A percentile compares a stretch with the other conserved stretches of the same genome.
Conservation (phyloP, 2,113 vertebrate species). For the Chlorocebus sabaeus region DNA sequence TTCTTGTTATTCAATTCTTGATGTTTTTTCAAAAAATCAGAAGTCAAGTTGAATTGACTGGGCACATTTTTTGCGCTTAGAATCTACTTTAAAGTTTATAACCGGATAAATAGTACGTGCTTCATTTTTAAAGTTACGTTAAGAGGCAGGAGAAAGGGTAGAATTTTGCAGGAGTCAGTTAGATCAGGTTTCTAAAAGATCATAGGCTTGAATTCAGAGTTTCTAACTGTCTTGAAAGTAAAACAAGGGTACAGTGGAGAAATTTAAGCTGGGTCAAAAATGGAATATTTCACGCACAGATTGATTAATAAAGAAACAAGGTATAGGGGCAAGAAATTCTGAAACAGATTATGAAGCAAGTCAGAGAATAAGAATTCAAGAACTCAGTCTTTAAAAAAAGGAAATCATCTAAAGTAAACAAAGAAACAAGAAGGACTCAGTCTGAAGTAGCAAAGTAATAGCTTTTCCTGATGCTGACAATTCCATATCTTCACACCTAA, state of each 20-base stretch:
- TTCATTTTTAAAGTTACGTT: conserved; percentile 27
- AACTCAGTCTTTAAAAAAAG: conserved; percentile 7
- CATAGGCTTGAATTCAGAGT: conserved; percentile 37
- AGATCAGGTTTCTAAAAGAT: neutral
- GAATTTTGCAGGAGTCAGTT: neutral
- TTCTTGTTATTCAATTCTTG: neutral
- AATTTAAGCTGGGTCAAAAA: conserved; percentile 69
- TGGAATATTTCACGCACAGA: conserved; percentile 72
- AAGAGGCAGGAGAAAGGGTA: neutral
- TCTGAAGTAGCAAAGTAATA: neutral
- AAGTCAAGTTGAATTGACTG: neutral
- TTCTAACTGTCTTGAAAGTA: neutral
- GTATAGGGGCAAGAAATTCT: conserved; percentile 71
- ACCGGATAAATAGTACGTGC: neutral
- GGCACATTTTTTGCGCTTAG: neutral
- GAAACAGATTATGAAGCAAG: conserved; percentile 72
- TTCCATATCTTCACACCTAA: neutral
- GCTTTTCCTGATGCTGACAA: neutral
- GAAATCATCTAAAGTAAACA: neutral
- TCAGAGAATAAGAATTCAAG: conserved; percentile 45
- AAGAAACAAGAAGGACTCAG: neutral
- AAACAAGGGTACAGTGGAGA: conserved; percentile 8
- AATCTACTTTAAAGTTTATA: conserved; percentile 38
- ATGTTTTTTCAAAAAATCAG: neutral
- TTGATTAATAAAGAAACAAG: conserved; percentile 76